Conservation (phyloP, 2,888 invertebrate genomes). For the Melanchra persicariae region DNA sequence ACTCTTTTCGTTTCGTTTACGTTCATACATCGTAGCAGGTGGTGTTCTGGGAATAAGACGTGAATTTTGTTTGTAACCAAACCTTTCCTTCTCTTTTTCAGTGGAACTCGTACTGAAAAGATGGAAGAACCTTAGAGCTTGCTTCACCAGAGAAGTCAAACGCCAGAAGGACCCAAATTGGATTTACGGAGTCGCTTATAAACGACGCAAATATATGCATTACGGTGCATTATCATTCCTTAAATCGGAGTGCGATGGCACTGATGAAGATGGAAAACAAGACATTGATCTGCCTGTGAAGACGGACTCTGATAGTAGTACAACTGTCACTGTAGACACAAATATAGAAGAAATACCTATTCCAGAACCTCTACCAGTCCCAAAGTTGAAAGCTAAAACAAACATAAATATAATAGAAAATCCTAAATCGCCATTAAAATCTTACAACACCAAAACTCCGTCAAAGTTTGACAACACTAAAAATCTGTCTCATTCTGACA, state of each 20-base stretch:
- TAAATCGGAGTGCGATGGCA: constrained; percentile 2
- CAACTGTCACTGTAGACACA: constrained; percentile 12
- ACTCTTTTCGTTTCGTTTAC: no score
- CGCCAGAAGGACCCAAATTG: constrained; percentile 48
- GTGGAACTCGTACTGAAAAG: constrained; percentile 13
- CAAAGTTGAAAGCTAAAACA: neutral
- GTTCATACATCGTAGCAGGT: no score
- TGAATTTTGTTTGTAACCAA: neutral
- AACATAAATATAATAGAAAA: neutral
- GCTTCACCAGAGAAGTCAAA: constrained; percentile 38
- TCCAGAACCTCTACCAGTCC: neutral
- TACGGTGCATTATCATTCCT: constrained; percentile 31
- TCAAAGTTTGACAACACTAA: neutral
- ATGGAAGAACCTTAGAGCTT: constrained; percentile 46
- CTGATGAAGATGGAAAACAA: neutral
- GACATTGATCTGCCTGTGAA: constrained; percentile 38
- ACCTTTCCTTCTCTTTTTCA: constrained; percentile 15
- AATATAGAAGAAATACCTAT: constrained; percentile 23
- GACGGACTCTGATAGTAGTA: constrained; percentile 8
- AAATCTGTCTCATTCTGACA: neutral
- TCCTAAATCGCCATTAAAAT: neutral
- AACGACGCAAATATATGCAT: constrained; percentile 42
- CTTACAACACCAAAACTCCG: neutral
- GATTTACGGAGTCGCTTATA: constrained; percentile 36
- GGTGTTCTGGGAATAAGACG: no score